These are phyloP conservation scores for Oenanthe oenanthe DNA, from an alignment of 2,113 vertebrate genomes.

Conservation along the genomic window DNA sequence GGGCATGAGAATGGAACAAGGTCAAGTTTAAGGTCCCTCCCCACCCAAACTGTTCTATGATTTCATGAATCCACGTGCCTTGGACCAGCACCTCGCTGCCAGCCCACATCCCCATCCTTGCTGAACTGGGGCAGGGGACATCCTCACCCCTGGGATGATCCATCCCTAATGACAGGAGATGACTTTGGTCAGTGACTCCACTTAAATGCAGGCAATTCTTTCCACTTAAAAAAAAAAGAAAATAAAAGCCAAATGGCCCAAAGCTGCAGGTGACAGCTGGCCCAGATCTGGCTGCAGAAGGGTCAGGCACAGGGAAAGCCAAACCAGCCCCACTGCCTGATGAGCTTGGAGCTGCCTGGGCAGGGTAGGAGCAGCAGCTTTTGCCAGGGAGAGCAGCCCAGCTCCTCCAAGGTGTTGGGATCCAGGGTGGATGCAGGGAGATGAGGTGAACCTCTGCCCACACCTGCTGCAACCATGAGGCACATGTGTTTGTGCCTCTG, in stretches of 20 bases:
- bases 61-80: neutral
- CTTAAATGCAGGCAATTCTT: neutral
- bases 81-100: neutral
- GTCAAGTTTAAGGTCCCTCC: neutral
- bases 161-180: neutral
- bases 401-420: neutral
- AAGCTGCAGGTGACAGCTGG: neutral
- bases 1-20: too few relatives aligned
- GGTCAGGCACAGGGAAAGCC: neutral
- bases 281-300: neutral
- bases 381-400: neutral
- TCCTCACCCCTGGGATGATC: neutral
- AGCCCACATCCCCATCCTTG: neutral
- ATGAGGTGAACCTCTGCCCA: neutral
- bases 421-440: neutral
- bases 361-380: neutral
- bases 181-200: neutral
- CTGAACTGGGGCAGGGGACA: accelerated
- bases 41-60: neutral
- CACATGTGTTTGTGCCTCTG: neutral
- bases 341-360: neutral
- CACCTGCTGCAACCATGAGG: too few relatives aligned
- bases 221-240: neutral
- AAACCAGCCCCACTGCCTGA: neutral
- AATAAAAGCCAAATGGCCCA: neutral